Percentiles rank a stretch among this genome's conserved stretches.
phyloP scores from a whole-genome alignment of 2,113 vertebrate species.

The Mesembrinibis cayennensis region DNA sequence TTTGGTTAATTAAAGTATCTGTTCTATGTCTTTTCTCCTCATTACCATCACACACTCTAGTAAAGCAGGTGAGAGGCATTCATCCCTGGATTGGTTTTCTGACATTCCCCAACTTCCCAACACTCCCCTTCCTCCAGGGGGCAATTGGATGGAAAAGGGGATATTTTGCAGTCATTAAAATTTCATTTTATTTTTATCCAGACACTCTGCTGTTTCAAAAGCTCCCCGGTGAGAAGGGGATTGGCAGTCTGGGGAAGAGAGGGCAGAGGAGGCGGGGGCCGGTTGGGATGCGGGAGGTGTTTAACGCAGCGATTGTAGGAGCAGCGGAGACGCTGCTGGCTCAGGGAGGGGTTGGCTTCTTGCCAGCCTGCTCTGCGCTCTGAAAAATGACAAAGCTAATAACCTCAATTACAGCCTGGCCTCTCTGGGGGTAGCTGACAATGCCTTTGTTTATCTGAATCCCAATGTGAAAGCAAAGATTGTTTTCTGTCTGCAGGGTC shows the following conservation, averaged over 20 bases:
- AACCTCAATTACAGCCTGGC: constrained; percentile 64
- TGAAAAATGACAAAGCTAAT: constrained; percentile 49
- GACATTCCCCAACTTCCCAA: neutral
- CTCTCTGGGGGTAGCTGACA: constrained; percentile 11
- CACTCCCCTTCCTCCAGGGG: neutral
- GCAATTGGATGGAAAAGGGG: neutral
- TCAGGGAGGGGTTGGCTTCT: neutral
- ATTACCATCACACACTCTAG: neutral
- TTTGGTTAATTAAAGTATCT: neutral
- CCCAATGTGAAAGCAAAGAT: constrained; percentile 19
- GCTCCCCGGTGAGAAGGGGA: constrained; percentile 43
- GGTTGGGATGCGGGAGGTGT: neutral
- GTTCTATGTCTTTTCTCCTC: neutral
- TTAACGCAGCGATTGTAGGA: neutral
- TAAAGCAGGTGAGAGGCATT: neutral
- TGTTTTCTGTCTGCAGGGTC: constrained; percentile 17
- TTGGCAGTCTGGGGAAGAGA: neutral
- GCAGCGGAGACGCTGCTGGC: neutral
- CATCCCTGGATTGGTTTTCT: neutral
- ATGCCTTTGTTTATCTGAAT: constrained; percentile 52
- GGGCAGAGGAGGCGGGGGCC: neutral
- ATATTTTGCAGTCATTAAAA: constrained; percentile 80
- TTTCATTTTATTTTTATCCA: constrained; percentile 76
- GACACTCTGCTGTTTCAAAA: constrained; percentile 11
- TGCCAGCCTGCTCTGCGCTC: constrained; percentile 1